Base-by-base conservation (phyloP, 2,888 invertebrate species). In the Erpobdella octoculata region DNA sequence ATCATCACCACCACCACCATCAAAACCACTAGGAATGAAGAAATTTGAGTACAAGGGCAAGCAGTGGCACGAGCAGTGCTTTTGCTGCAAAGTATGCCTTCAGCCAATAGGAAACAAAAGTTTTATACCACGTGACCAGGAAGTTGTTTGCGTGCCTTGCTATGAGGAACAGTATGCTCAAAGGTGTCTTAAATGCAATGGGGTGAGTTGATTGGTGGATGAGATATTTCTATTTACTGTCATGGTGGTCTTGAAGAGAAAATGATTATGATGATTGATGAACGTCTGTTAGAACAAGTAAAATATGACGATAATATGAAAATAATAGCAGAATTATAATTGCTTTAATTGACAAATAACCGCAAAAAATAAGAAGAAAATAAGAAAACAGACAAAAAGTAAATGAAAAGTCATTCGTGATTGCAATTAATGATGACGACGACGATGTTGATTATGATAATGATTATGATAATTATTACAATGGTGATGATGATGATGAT, bases 31-130 rank as follows among this genome's bases (percentile, higher is more conserved):
- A 97, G 97, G 98, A 78, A 97, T 96, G 85, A 98, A 98, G 89
- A 99, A 99, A 88, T 97, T 98, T 95, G 98, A 99, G 86, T 99
- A 99, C 89, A 97, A 97, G 88, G 97, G 97, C 73, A 88, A 97
- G 82, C 97, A 98, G 85, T 98, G 97, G 97, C 98, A 98, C 86
- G 98, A 98, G 88, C 93, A 96, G 85, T 98, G 98, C 83, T 98
- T 98, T 90, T 92, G 92, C 85, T 98, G 98, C 86, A 91, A 91
- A 79, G 91, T 93, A 74, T 99, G 98, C 88, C 64, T 92, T 77
- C 90, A 90, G 76, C 89, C 94, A 66, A 97, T 97, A 83, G 97
- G 97, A 78, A 98, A 96, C 81, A 95, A 94, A 88, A 93, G 93
- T 85, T 98, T 98, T 87, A 97, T 98, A 86, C 98, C 98, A 70